A percentile compares a stretch with the other conserved stretches of the same genome.
These are phyloP conservation scores for Protobothrops flavoviridis DNA, from an alignment of 2,113 vertebrate species.

Conservation along the genomic window DNA sequence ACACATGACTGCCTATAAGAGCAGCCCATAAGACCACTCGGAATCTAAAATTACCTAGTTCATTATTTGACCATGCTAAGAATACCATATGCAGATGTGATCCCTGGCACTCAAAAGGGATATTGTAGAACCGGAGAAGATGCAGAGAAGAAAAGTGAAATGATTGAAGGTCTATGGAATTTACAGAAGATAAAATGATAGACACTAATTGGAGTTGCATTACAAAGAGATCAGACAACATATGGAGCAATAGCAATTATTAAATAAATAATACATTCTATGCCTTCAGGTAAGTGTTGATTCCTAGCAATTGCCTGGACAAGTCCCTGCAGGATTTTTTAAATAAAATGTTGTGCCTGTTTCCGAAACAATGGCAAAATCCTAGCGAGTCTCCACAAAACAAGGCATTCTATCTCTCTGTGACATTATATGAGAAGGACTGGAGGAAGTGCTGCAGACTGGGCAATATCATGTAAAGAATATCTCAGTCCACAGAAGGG, in stretches of 20 bases:
- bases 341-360: background rate
- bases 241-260: constrained; percentile 6
- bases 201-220: background rate
- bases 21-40: background rate
- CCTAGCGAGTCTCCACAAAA: background rate
- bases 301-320: background rate
- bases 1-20: background rate
- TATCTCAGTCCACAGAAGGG: background rate
- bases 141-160: background rate
- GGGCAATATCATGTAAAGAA: background rate
- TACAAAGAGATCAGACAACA: background rate
- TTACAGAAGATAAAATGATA: background rate
- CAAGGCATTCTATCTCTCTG: background rate
- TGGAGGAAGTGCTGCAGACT: background rate
- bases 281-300: background rate
- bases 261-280: background rate
- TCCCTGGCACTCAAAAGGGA: background rate
- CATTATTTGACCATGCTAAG: background rate
- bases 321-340: background rate
- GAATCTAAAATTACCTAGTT: background rate
- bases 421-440: background rate
- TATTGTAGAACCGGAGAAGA: background rate
- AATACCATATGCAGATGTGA: background rate
- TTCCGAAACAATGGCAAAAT: background rate
- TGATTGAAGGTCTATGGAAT: background rate